These are phyloP conservation scores for Diploptera punctata DNA, from an alignment of 2,888 invertebrate species.

Conservation along the genomic window DNA sequence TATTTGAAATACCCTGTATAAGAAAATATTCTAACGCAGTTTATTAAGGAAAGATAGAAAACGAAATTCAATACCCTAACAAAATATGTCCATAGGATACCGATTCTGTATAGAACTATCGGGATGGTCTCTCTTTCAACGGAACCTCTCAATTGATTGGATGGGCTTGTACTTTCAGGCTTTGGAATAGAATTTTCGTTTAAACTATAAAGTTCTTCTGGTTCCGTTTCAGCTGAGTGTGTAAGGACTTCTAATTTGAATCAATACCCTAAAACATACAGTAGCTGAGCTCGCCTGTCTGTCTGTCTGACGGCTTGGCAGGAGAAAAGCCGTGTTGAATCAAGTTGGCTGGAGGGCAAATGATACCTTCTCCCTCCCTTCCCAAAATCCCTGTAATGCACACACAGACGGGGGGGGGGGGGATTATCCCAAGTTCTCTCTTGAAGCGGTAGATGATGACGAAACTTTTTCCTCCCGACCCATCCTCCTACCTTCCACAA, in stretches of 20 bases:
- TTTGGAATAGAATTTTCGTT: slow-evolving; percentile 4
- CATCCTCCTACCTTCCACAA: too few species aligned
- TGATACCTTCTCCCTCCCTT: neutral
- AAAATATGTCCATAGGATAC: too few species aligned
- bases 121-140: too few species aligned
- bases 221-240: neutral
- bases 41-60: too few species aligned
- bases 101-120: too few species aligned
- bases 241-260: slow-evolving; percentile 11
- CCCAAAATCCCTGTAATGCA: neutral
- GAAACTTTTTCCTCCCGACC: too few species aligned
- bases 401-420: neutral
- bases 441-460: neutral
- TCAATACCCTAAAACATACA: slow-evolving; percentile 1
- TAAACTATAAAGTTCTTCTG: neutral
- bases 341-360: neutral
- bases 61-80: too few species aligned
- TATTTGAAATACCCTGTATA: too few species aligned
- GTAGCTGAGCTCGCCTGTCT: neutral
- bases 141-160: too few species aligned
- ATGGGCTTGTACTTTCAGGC: neutral
- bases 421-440: neutral
- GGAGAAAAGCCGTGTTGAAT: slow-evolving; percentile 4
- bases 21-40: too few species aligned
- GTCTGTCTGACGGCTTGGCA: neutral